Base-by-base conservation (phyloP, 2,113 vertebrate genomes). In the Erpornis zantholeuca region DNA sequence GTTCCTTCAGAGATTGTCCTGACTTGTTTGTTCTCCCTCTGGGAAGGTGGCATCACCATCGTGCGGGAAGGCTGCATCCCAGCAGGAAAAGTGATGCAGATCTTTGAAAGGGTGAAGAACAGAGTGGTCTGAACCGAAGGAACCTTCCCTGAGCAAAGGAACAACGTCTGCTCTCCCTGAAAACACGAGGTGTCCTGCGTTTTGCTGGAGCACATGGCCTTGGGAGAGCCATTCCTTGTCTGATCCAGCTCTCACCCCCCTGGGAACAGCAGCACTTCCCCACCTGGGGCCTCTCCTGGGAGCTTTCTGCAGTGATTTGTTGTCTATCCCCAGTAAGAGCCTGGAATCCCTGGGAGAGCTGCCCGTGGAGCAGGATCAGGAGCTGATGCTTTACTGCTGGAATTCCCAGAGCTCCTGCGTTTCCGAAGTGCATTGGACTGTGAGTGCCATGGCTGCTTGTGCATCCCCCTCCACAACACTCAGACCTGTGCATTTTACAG, bases 41-140 rank as follows among this genome's bases (percentile, higher is more conserved):
- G 66, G 94, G 57, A 57, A 99, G 98, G 98, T 33, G 97, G 91
- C 81, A 99, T 99, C 91, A 97, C 81, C 75, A 98, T 99, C 29
- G 28, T 99, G 57, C 95, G 99, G 86, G 99, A 99, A 96, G 99
- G 99, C 42, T 99, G 99, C 87, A 96, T 99, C 18, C 98, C 99
- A 61, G 98, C 98, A 17, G 91, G 88, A n/a, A 98, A 98, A 84
- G 98, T 99, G 75, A 93, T 82, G 73, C 98, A 99, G 97, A 97
- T 99, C 65, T 99, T 99, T 88, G 98, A 99, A 36, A 97, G 89
- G 11, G 97, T 98, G 63, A 99, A 99, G 98, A 98, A 49, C 66
- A 93, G 91, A 77, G 49, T 9, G 5, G 65, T 92, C 52, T 97
- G 93, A 96, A 17, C 10, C 0, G 0, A 38, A 65, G 61, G 47